These are phyloP conservation scores for Eilema depressum DNA, from an alignment of 2,888 invertebrate species.

Conservation along the genomic window DNA sequence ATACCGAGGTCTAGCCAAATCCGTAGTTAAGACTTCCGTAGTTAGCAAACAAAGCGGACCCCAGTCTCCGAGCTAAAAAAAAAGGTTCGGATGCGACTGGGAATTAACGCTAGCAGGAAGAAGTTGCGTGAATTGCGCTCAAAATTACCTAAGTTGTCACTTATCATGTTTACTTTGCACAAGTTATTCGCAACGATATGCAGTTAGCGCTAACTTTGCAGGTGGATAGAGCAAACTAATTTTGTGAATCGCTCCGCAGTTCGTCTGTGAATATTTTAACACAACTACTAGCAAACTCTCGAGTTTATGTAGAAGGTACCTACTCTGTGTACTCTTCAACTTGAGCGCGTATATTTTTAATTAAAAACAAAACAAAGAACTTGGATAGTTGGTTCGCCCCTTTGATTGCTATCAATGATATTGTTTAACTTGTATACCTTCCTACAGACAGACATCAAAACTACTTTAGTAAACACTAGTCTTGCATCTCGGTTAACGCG, in stretches of 20 bases:
- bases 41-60: no score
- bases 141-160: neutral
- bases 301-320: neutral
- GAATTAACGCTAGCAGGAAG: no score
- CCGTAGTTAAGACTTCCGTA: no score
- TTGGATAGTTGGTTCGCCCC: neutral
- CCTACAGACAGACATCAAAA: no score
- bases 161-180: neutral
- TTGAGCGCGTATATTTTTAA: slow-evolving; percentile 1
- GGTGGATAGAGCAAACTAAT: neutral
- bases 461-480: no score
- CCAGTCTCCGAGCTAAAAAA: no score
- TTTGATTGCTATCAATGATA: neutral
- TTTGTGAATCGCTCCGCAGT: neutral
- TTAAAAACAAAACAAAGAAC: slow-evolving; percentile 4
- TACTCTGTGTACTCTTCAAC: neutral
- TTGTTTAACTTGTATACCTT: no score
- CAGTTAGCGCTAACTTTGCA: neutral
- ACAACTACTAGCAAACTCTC: neutral
- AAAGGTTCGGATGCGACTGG: no score
- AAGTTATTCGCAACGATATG: slow-evolving; percentile 1
- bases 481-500: no score
- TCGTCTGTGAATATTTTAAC: neutral
- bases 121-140: neutral
- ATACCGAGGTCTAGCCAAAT: no score